Conservation (phyloP, 1,140 invertebrate genomes). For the Archegozetes longisetosus region DNA sequence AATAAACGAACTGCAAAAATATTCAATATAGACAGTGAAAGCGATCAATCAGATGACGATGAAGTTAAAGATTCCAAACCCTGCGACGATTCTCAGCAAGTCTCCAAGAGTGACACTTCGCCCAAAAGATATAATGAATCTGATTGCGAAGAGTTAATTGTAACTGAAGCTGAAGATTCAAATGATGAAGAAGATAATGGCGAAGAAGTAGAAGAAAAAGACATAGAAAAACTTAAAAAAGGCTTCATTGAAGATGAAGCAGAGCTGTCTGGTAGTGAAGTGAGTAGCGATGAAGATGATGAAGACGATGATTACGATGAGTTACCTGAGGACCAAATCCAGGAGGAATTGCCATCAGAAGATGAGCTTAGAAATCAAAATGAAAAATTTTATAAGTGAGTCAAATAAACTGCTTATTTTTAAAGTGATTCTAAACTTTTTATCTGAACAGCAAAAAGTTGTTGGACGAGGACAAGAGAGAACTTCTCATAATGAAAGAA, state of each 20-base stretch:
- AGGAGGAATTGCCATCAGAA: constrained; percentile 16
- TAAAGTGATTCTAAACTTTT: constrained; percentile 4
- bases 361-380: constrained; percentile 33
- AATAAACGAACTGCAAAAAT: background rate
- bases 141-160: constrained; percentile 6
- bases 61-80: no score
- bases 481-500: constrained; percentile 59
- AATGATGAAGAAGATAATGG: constrained; percentile 6
- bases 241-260: constrained; percentile 71
- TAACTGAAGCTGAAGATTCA: background rate
- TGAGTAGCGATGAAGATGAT: constrained; percentile 40
- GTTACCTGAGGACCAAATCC: constrained; percentile 13
- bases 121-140: background rate
- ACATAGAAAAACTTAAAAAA: constrained; percentile 17
- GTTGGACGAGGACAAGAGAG: constrained; percentile 60
- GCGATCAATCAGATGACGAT: background rate
- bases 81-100: no score
- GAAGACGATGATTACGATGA: constrained; percentile 20
- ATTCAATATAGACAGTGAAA: background rate
- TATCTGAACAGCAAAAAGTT: constrained; percentile 45
- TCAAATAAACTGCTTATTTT: constrained; percentile 21
- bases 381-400: constrained; percentile 31
- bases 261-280: constrained; percentile 65
- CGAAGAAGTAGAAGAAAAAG: background rate
- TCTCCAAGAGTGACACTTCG: background rate